These are phyloP conservation scores for Philaethria dido DNA, from an alignment of 2,888 invertebrate species.

Conservation along the genomic window DNA sequence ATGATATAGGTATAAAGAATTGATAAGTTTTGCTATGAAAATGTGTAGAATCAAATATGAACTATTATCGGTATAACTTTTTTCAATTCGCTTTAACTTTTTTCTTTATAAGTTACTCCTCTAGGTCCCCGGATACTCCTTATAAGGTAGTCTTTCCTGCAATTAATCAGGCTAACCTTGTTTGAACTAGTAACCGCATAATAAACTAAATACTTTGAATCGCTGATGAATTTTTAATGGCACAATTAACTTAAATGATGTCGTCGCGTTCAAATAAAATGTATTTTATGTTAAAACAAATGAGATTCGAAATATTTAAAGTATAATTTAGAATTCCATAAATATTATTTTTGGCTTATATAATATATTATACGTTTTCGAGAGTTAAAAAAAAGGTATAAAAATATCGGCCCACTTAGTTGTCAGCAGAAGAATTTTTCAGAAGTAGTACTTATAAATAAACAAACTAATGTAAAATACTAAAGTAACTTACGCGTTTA, in stretches of 20 bases:
- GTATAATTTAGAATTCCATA: background rate
- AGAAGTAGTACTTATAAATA: constrained; percentile 62
- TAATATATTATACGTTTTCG: background rate
- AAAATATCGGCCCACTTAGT: constrained; percentile 22
- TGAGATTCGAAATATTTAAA: background rate
- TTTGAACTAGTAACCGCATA: constrained; percentile 18
- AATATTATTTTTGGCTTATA: background rate
- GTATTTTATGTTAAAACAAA: constrained; percentile 6
- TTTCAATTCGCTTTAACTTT: constrained; percentile 9
- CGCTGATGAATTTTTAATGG: constrained; percentile 15
- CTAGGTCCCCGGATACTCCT: constrained; percentile 7
- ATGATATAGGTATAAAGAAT: constrained; percentile 5
- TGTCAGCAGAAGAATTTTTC: constrained; percentile 50
- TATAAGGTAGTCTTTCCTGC: constrained; percentile 10
- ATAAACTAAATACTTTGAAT: constrained; percentile 21
- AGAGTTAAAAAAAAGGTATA: constrained; percentile 1
- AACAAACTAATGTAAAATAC: constrained; percentile 60
- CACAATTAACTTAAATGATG: constrained; percentile 15
- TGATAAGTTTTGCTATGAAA: background rate
- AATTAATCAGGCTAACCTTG: constrained; percentile 12
- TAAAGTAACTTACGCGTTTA: constrained; percentile 60
- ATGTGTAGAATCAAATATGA: background rate
- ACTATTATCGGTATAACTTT: constrained; percentile 2
- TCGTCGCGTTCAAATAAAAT: constrained; percentile 11
- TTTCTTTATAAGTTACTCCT: constrained; percentile 17